A percentile compares a stretch with the other conserved stretches of the same genome.
Conservation (phyloP, 53 echinoderm and acorn worm species). For the Echinarachnius parma region DNA sequence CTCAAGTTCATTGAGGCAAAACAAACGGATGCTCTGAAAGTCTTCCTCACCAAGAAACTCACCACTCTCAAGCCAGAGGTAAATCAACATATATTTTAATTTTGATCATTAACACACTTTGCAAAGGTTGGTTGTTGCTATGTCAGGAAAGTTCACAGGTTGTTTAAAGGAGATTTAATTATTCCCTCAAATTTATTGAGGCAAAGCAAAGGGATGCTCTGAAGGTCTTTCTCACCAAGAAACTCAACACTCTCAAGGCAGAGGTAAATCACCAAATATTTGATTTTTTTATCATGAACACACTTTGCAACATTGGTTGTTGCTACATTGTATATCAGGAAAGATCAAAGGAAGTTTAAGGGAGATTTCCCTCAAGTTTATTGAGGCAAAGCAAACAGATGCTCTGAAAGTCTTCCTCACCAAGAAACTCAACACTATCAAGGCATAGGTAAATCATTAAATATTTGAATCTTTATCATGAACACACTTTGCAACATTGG, state of each 20-base stretch:
- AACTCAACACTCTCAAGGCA: conserved; percentile 63
- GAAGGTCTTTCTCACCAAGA: conserved; percentile 84
- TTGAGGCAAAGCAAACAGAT: conserved; percentile 80
- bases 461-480: too few relatives aligned
- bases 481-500: too few relatives aligned
- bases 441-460: conserved; percentile 72
- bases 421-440: conserved; percentile 76
- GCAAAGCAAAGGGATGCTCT: conserved; percentile 89
- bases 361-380: conserved; percentile 94
- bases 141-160: too few relatives aligned
- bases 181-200: conserved; percentile 89
- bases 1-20: conserved; percentile 91
- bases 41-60: conserved; percentile 88
- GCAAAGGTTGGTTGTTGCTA: too few relatives aligned
- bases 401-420: conserved; percentile 85
- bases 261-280: too few relatives aligned
- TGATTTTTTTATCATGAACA: too few relatives aligned
- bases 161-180: too few relatives aligned
- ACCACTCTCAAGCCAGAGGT: conserved; percentile 69
- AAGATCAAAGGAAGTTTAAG: too few relatives aligned
- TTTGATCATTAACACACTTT: too few relatives aligned
- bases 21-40: conserved; percentile 85
- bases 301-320: too few relatives aligned
- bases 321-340: too few relatives aligned
- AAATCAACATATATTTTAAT: too few relatives aligned